Conservation (phyloP, 2,797 vertebrate species). For the Enteromius fasciolatus region DNA sequence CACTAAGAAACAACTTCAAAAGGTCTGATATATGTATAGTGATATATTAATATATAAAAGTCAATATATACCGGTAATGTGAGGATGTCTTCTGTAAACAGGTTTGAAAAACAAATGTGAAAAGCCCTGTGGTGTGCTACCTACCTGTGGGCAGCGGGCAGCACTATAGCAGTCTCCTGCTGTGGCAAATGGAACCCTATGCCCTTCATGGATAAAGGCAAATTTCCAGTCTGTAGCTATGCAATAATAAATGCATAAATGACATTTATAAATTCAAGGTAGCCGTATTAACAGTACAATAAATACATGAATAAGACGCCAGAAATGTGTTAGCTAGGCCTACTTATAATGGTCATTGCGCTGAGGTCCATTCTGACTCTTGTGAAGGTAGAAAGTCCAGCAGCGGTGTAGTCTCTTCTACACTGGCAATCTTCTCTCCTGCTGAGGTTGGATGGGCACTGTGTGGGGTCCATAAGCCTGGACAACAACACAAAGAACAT, state of each 20-base stretch:
- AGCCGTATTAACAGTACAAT: neutral
- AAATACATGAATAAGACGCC: neutral
- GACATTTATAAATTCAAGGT: neutral
- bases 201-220: constrained; percentile 86
- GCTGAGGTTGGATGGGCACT: constrained; percentile 91
- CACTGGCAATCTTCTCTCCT: constrained; percentile 90
- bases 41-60: too few relatives aligned
- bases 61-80: too few relatives aligned
- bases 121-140: constrained; percentile 46
- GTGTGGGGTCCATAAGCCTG: constrained; percentile 92
- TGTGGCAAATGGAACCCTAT: constrained; percentile 90
- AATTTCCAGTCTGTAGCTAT: constrained; percentile 94
- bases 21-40: too few relatives aligned
- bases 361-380: constrained; percentile 91
- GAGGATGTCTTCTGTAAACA: neutral
- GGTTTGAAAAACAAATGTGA: neutral
- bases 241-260: neutral
- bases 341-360: constrained; percentile 94
- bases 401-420: constrained; percentile 88
- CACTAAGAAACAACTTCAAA: too few relatives aligned
- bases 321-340: constrained; percentile 66
- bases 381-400: constrained; percentile 91
- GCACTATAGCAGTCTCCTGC: constrained; percentile 97
- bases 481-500: constrained; percentile 24
- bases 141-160: constrained; percentile 92